Base-by-base conservation (phyloP, 2,888 invertebrate genomes). In the Brachyopa scutellaris region DNA sequence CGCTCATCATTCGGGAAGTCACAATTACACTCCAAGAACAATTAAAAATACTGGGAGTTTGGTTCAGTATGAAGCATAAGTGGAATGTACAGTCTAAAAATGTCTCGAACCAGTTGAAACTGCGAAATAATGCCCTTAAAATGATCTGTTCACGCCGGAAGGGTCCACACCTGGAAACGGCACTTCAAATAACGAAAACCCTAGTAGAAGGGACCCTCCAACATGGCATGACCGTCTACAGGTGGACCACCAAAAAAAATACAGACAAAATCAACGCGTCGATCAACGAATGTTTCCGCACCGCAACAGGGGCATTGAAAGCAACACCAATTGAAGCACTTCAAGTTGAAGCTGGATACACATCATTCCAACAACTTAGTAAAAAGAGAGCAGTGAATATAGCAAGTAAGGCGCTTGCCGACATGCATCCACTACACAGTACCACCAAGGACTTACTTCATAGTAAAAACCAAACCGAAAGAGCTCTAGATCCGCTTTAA, bases 221-320 rank as follows among this genome's bases (percentile, higher is more conserved):
- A 19, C 36, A 36, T 6, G 29, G 38, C 6, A 8, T 57, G 1
- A 69, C 67, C 2, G 17, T 4, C 1, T 67, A 36, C 5, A 55
- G 33, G 45, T 67, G 55, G 67, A 47, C 69, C 4, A 40, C 38
- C 7, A 40, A 13, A n/a, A 59, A 47, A 11, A 49, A 49, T 4
- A 1, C 4, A 2, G 21, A 26, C 7, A 26, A n/a, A 2, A 47
- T 57, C 1, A 13, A 69, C 1, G 8, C 57, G 2, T 15, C 6
- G 7, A 67, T 67, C 3, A 67, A 67, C 2, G 5, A 47, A 0
- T 69, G 57, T 19, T 57, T 36, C 17, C 13, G 67, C n/a, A 47
- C 45, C 7, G 57, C 51, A 1, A 17, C 26, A 31, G 47, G 62
- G 3, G 29, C n/a, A n/a, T n/a, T n/a, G n/a, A n/a, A n/a, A n/a